Evolutionary conservation across 2,113 vertebrate genomes (phyloP).

Genomic region (Neotoma lepida): DNA sequence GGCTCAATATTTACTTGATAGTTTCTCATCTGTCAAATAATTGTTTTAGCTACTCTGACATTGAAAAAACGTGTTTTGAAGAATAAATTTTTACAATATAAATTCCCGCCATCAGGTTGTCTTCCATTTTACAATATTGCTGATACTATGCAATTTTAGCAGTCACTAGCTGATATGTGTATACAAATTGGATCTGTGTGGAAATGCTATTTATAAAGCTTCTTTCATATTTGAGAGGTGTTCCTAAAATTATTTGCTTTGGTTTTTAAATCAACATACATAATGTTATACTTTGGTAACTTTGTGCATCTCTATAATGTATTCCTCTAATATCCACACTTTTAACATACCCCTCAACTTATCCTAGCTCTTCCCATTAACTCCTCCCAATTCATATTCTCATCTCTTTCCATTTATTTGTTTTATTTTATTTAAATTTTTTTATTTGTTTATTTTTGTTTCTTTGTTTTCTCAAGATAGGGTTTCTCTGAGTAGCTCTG

Average conservation of each 20-base stretch:
- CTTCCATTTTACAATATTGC: background rate
- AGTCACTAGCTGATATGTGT: background rate
- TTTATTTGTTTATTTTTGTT: background rate
- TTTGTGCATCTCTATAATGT: background rate
- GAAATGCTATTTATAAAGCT: background rate
- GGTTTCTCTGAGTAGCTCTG: background rate
- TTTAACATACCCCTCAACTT: background rate
- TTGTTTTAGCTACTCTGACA: background rate
- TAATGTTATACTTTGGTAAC: background rate
- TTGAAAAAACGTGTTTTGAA: background rate
- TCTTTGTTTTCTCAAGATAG: background rate
- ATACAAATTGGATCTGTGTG: background rate
- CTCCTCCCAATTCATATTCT: background rate
- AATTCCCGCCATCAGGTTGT: background rate
- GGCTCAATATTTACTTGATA: background rate
- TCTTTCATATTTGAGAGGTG: background rate
- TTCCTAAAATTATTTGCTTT: background rate
- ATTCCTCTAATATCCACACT: background rate
- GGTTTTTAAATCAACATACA: background rate
- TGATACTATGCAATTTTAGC: background rate
- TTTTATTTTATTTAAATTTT: background rate
- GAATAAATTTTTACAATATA: background rate
- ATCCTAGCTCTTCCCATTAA: too few species aligned
- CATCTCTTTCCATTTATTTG: background rate
- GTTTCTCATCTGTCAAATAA: background rate